A percentile compares a stretch with the other conserved stretches of the same genome.
phyloP scores from a whole-genome alignment of 2,797 vertebrate species.

The Esox lucius region DNA sequence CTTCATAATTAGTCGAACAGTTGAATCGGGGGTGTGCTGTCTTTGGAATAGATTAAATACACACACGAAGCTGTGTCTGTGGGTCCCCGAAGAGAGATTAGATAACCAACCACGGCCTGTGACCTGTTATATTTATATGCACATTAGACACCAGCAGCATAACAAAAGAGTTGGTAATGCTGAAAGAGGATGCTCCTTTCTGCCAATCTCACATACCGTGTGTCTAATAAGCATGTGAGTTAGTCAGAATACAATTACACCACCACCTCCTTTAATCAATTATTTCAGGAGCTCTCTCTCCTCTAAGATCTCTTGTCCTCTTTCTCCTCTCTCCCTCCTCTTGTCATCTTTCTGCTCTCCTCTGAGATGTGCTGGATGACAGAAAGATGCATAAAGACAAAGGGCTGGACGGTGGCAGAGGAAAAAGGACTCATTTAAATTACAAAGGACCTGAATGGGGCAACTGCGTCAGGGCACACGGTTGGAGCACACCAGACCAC shows the following conservation, averaged over 20 bases:
- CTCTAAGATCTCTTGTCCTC: background rate
- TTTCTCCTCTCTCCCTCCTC: conserved; percentile 11
- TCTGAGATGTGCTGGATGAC: conserved; percentile 44
- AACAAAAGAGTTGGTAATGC: background rate
- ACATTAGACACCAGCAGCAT: background rate
- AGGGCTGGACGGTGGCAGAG: conserved; percentile 51
- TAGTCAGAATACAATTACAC: background rate
- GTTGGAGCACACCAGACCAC: conserved; percentile 46
- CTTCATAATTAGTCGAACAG: no score
- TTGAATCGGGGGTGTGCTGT: no score
- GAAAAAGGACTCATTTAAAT: conserved; percentile 74
- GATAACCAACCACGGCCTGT: no score
- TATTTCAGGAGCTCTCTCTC: conserved; percentile 10
- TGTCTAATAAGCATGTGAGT: no score
- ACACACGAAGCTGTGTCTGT: no score
- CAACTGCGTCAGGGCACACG: conserved; percentile 46
- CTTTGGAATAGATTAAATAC: no score
- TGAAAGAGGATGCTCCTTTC: background rate
- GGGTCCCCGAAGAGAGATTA: no score
- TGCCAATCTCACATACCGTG: conserved; percentile 4
- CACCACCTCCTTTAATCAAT: background rate
- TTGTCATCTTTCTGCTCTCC: conserved; percentile 25
- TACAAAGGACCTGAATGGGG: conserved; percentile 71
- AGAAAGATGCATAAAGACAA: conserved; percentile 59
- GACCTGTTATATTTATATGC: background rate